These are phyloP conservation scores for Strigamia transsilvanica DNA, from an alignment of 2,888 invertebrate species.

Conservation along the genomic window DNA sequence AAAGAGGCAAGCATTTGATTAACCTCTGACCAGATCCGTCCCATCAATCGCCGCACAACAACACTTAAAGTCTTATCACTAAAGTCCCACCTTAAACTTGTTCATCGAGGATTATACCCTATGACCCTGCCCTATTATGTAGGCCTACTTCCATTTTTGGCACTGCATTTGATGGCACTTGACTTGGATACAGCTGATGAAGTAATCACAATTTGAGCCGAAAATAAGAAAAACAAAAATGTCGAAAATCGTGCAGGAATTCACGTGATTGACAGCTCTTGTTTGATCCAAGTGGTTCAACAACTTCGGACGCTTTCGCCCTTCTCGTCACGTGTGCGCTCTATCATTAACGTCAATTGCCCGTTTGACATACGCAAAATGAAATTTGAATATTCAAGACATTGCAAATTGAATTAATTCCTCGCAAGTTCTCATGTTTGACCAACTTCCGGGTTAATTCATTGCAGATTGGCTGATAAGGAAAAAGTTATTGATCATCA, in stretches of 20 bases:
- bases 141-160: background rate
- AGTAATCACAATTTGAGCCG: background rate
- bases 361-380: background rate
- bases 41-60: background rate
- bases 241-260: background rate
- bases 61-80: background rate
- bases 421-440: background rate
- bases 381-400: background rate
- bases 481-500: constrained; percentile 23
- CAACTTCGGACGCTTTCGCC: background rate
- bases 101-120: background rate
- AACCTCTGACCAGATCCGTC: background rate
- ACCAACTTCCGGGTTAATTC: constrained; percentile 40
- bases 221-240: too few relatives aligned
- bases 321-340: background rate
- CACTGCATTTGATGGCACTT: background rate
- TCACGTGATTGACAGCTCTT: constrained; percentile 6
- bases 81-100: background rate
- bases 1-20: background rate
- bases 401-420: constrained; percentile 4
- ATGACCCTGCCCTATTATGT: background rate
- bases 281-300: background rate
- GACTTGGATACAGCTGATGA: background rate
- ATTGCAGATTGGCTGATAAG: background rate
- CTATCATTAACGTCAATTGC: constrained; percentile 33